phyloP scores from a whole-genome alignment of 2,888 invertebrate species.

The Heliothis peltigera region DNA sequence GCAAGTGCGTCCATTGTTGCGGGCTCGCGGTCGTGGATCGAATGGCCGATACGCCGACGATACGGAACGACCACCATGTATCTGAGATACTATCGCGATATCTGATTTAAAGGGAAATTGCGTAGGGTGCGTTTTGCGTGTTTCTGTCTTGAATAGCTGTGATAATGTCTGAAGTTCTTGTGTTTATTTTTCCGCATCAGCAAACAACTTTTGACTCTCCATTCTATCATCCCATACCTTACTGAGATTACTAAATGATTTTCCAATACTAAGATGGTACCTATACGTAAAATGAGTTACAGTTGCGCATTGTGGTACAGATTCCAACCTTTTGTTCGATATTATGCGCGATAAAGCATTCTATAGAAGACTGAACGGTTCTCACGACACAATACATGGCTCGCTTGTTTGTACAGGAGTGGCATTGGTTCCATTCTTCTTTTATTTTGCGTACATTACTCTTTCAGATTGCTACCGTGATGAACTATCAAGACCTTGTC shows the following conservation, averaged over 20 bases:
- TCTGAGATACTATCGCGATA: constrained; percentile 40
- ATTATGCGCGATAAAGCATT: constrained; percentile 34
- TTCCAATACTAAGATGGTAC: background rate
- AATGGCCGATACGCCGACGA: constrained; percentile 50
- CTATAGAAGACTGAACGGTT: constrained; percentile 33
- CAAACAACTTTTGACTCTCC: background rate
- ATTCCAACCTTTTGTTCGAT: constrained; percentile 43
- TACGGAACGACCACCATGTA: constrained; percentile 44
- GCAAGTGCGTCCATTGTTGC: constrained; percentile 65
- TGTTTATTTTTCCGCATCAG: background rate
- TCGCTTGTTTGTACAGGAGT: constrained; percentile 35
- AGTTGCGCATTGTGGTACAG: constrained; percentile 3
- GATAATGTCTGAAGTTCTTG: constrained; percentile 1
- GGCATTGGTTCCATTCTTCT: constrained; percentile 21
- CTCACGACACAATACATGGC: constrained; percentile 34
- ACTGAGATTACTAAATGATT: background rate
- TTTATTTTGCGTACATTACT: constrained; percentile 24
- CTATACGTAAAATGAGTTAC: background rate
- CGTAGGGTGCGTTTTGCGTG: constrained; percentile 14
- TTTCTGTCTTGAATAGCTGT: constrained; percentile 8
- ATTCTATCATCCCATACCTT: background rate
- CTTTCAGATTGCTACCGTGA: constrained; percentile 16
- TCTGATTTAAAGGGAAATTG: constrained; percentile 40
- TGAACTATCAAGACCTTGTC: constrained; percentile 16
- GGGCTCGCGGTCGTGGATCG: constrained; percentile 63